These are phyloP conservation scores for Psilopogon haemacephalus DNA, from an alignment of 2,113 vertebrate species.

Conservation along the genomic window DNA sequence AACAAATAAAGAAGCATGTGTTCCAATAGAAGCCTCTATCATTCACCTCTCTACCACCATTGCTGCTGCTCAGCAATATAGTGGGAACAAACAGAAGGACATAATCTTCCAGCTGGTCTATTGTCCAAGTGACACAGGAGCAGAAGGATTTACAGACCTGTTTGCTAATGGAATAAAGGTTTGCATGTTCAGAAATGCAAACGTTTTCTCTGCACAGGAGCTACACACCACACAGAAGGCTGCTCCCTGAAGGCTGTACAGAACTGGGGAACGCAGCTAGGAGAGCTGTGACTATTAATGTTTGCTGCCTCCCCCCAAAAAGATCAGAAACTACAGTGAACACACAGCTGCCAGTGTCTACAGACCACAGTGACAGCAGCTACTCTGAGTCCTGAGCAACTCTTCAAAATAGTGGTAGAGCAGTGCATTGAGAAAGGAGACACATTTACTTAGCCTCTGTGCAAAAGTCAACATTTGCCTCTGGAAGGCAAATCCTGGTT, in stretches of 20 bases:
- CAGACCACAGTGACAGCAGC: neutral
- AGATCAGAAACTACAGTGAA: neutral
- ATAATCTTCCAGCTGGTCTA: conserved; percentile 31
- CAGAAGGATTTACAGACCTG: conserved; percentile 11
- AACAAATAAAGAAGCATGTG: conserved; percentile 16
- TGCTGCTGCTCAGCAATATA: conserved; percentile 17
- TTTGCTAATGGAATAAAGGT: conserved; percentile 6
- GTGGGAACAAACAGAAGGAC: conserved; percentile 3
- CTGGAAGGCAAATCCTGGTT: neutral
- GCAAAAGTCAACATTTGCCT: neutral
- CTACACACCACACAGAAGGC: neutral
- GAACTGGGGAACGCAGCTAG: neutral
- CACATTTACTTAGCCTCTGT: neutral
- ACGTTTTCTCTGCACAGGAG: neutral
- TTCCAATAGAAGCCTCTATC: neutral
- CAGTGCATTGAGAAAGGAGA: neutral
- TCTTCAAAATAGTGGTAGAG: neutral
- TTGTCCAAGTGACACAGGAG: neutral
- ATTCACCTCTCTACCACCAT: neutral
- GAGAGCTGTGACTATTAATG: neutral
- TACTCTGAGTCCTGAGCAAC: neutral
- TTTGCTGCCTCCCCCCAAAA: neutral
- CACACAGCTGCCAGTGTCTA: neutral
- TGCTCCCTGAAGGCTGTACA: neutral
- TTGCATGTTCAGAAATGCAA: conserved; percentile 26